Conservation (phyloP, 2,113 vertebrate species). For the Aleadryas rufinucha region DNA sequence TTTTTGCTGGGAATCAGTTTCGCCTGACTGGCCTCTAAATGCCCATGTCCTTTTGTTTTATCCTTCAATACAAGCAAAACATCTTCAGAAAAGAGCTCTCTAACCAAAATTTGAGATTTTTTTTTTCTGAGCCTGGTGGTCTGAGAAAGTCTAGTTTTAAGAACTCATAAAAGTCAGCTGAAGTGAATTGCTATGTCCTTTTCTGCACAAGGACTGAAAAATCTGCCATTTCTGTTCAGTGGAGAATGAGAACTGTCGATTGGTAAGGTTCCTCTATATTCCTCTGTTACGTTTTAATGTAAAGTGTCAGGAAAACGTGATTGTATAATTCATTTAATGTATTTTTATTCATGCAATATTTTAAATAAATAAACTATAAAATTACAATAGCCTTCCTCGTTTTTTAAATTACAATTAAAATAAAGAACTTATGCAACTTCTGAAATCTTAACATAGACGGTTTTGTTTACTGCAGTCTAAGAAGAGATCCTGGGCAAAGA, state of each 20-base stretch:
- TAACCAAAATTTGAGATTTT: background rate
- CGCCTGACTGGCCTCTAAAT: background rate
- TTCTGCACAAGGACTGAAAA: background rate
- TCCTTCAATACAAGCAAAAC: background rate
- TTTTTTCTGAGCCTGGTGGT: background rate
- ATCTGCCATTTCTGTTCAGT: background rate
- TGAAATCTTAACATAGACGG: background rate
- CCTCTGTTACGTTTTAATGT: background rate
- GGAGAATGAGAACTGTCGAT: background rate
- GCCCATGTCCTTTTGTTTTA: background rate
- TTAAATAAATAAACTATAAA: conserved; percentile 19
- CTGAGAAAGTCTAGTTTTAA: background rate
- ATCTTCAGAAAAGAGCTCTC: background rate
- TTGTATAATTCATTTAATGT: background rate
- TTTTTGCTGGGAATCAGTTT: background rate
- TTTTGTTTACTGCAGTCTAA: background rate
- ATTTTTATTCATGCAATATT: background rate
- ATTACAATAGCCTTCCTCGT: background rate
- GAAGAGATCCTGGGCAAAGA: background rate
- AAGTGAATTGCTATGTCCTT: background rate
- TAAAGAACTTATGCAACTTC: background rate
- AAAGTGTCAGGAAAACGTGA: background rate
- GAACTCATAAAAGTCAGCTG: background rate
- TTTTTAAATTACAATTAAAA: background rate
- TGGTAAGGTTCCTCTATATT: background rate